Conservation (phyloP, 2,113 vertebrate genomes). For the Ammodytes marinus region DNA sequence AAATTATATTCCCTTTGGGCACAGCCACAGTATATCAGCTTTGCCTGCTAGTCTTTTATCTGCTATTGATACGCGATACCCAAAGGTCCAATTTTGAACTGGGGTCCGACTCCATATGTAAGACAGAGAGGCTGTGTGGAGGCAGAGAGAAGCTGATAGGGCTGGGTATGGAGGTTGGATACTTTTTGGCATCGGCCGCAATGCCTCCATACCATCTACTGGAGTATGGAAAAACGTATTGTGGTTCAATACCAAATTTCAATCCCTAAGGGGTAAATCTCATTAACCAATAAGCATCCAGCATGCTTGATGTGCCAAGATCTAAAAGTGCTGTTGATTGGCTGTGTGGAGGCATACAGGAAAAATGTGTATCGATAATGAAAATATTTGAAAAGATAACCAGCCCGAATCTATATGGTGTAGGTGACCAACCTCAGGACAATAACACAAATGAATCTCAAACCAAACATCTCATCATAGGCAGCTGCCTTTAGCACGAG, state of each 20-base stretch:
- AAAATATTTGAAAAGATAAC: too few relatives aligned
- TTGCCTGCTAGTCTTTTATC: constrained; percentile 74
- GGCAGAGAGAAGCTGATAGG: constrained; percentile 41
- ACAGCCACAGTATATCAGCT: constrained; percentile 68
- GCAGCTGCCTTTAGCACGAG: constrained; percentile 52
- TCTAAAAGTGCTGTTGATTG: too few relatives aligned
- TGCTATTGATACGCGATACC: constrained; percentile 69
- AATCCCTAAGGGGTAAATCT: too few relatives aligned
- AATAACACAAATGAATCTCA: constrained; percentile 61
- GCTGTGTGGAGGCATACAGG: too few relatives aligned
- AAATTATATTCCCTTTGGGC: constrained; percentile 70
- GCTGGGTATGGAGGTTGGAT: too few relatives aligned
- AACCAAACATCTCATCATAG: constrained; percentile 48
- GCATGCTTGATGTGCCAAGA: too few relatives aligned
- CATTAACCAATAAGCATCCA: too few relatives aligned
- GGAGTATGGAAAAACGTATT: too few relatives aligned
- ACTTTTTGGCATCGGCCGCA: too few relatives aligned
- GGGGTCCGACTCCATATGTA: constrained; percentile 53
- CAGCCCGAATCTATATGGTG: constrained; percentile 30
- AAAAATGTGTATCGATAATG: too few relatives aligned
- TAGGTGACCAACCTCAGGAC: constrained; percentile 34
- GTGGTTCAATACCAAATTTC: too few relatives aligned
- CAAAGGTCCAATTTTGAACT: constrained; percentile 61
- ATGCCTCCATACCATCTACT: too few relatives aligned
- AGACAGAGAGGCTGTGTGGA: constrained; percentile 50